A percentile compares a stretch with the other conserved stretches of the same genome.
Conservation (phyloP, 2,888 invertebrate species). For the Drosophila maculinotata region DNA sequence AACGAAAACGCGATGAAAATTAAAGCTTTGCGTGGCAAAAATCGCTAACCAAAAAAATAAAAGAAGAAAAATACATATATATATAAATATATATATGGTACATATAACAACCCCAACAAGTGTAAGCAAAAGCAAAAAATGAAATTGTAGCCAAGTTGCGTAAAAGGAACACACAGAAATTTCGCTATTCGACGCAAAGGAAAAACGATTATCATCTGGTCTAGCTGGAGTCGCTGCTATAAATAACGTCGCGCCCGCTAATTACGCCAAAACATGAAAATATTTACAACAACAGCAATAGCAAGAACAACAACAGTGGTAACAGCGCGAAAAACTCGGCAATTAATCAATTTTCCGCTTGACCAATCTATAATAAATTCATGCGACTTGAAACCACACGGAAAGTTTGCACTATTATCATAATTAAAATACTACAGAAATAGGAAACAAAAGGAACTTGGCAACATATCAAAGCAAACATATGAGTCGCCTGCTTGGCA, state of each 20-base stretch:
- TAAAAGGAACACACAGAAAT: conserved; percentile 50
- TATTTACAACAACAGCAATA: conserved; percentile 58
- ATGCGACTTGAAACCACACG: conserved; percentile 41
- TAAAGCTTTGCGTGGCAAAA: conserved; percentile 79
- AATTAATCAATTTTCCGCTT: conserved; percentile 81
- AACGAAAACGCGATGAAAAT: conserved; percentile 75
- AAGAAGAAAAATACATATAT: conserved; percentile 18
- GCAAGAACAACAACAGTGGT: conserved; percentile 27
- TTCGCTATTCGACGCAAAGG: conserved; percentile 37
- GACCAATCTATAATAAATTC: conserved; percentile 63
- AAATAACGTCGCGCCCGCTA: conserved; percentile 73
- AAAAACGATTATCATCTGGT: conserved; percentile 74
- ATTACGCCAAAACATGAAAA: conserved; percentile 80
- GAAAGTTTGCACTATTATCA: conserved; percentile 64
- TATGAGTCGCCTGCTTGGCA: conserved; percentile 33
- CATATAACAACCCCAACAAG: conserved; percentile 34
- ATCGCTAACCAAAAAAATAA: conserved; percentile 57
- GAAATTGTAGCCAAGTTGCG: conserved; percentile 58
- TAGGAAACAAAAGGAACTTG: conserved; percentile 11
- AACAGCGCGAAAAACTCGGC: conserved; percentile 51
- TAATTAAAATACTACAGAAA: conserved; percentile 54
- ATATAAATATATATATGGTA: conserved; percentile 10
- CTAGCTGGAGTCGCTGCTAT: conserved; percentile 53
- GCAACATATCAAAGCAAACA: conserved; percentile 23
- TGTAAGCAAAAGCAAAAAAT: conserved; percentile 30